Evolutionary conservation across 2,113 vertebrate genomes (phyloP), one percentile per base, ranked within the genome.

Genomic region (Leucoraja erinaceus): DNA sequence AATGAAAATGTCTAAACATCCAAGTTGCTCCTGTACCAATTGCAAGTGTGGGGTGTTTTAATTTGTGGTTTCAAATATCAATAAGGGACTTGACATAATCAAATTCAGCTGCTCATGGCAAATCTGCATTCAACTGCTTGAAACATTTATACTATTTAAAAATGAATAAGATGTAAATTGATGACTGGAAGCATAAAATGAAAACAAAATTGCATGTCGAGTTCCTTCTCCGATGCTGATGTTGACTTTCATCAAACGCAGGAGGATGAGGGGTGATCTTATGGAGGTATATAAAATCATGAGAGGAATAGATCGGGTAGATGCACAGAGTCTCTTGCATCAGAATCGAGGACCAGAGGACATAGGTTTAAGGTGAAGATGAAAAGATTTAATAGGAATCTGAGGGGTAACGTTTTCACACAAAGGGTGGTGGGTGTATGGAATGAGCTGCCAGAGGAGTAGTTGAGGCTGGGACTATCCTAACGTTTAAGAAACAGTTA

Each of bases 61-160:
- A 68, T 72, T 66, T 91, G 68, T 47, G 66, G 20, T 72, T 91
- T 91, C 66, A 91, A 91, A 91, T 91, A 91, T 91, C 72, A 47
- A 91, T 91, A 25, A 91, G 90, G 66, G 31, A 74, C 68, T 91
- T 72, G 90, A 91, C 33, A 91, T 72, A 47, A 72, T 70, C 33
- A 9, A 33, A 91, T 68, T 72, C 90, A 54, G 90, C 68, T 91
- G 90, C 90, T 68, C 38, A 16, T 74, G 90, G 90, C 68, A 63
- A 54, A 70, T 28, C 33, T 72, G 38, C 20, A 66, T 28, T 54
- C 66, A 70, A 54, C 38, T 28, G 18, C 66, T 91, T 91, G 9
- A 91, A 91, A 74, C 90, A 72, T 91, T 91, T 25, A 91, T 91
- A 38, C 90, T 47, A 91, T 72, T 91, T 91, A 91, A 91, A 91